Evolutionary conservation across 2,113 vertebrate genomes (phyloP).

Genomic region (Eretmochelys imbricata): DNA sequence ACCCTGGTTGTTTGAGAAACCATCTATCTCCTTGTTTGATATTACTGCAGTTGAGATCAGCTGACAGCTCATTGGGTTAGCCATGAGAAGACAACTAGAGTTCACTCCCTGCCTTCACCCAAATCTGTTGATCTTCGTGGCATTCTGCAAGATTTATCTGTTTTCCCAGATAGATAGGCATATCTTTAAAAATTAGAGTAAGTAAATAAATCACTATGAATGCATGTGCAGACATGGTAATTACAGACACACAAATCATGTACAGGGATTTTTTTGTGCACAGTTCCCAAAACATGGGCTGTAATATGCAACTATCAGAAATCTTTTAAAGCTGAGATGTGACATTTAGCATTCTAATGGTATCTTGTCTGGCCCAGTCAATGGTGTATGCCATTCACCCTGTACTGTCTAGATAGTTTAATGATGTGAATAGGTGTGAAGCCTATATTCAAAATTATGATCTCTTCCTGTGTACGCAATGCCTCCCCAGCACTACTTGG

Average conservation of each 20-base stretch:
- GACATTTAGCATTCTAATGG: not conserved
- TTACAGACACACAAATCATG: not conserved
- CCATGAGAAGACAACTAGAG: not conserved
- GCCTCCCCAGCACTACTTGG: not conserved
- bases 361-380: not conserved
- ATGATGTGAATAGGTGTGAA: not conserved
- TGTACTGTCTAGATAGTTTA: not conserved
- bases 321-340: accelerated
- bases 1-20: not conserved
- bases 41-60: not conserved
- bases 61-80: not conserved
- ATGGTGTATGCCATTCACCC: too few species aligned
- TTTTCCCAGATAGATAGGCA: not conserved
- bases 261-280: not conserved
- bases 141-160: not conserved
- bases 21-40: not conserved
- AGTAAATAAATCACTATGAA: not conserved
- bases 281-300: not conserved
- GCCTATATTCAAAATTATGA: not conserved
- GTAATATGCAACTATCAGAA: not conserved
- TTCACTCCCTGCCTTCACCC: not conserved
- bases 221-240: not conserved
- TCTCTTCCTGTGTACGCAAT: not conserved
- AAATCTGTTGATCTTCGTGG: not conserved
- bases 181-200: not conserved